Base-by-base conservation (phyloP, 2,888 invertebrate genomes). In the Lobophora halterata region DNA sequence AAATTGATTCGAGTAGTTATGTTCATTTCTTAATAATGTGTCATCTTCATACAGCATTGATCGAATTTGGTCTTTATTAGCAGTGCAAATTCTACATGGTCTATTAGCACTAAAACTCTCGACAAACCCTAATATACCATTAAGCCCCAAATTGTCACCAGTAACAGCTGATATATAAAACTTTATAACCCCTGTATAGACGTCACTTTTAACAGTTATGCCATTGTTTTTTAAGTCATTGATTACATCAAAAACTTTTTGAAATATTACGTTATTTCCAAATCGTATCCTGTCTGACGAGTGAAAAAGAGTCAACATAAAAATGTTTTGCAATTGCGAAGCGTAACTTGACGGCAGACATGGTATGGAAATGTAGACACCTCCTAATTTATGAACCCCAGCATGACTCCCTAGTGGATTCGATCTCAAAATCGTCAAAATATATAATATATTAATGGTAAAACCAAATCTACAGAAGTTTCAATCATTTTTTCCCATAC, bases 101-200 rank as follows among this genome's bases (percentile, higher is more conserved):
- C 17, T 27, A 20, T 53, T 50, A 1, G 45, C 40, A 1, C 46
- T 42, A 36, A 54, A 54, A 19, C 46, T 44, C 33, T 54, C 54
- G 5, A 34, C 7, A 35, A 51, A 49, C 1, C 51, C 54, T 4
- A 10, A 14, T 1, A 51, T 42, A 0, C 39, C 30, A 40, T 54
- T 38, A 1, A 51, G 10, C 0, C 54, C 51, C 19, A 54, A 24
- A 25, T 54, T 51, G 12, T 51, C 51, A 0, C 49, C 49, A 18
- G 38, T 7, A 19, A 44, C 33, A 9, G n/a, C n/a, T n/a, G n/a
- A n/a, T n/a, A n/a, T n/a, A n/a, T n/a, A n/a, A n/a, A n/a, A n/a
- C n/a, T n/a, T n/a, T n/a, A n/a, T n/a, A n/a, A n/a, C 14, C 6
- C 46, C 48, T 18, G 25, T 19, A 18, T 23, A 13, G 4, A 12